phyloP scores from a whole-genome alignment of 2,888 invertebrate species.

The Euzetes globulus region DNA sequence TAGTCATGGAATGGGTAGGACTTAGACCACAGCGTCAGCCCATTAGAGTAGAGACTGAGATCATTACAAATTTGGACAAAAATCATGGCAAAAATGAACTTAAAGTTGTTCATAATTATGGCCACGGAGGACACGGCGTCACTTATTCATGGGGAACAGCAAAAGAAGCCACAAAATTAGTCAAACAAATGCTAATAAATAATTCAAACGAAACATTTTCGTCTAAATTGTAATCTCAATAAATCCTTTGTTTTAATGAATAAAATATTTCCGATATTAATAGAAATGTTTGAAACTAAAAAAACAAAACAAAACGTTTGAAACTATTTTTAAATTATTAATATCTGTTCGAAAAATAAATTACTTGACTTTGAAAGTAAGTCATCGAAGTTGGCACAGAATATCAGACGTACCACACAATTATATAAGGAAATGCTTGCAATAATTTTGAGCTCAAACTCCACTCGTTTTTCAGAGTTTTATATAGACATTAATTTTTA shows the following conservation, averaged over 20 bases:
- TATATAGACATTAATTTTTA: too few species aligned
- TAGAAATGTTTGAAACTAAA: too few species aligned
- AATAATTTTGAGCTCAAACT: too few species aligned
- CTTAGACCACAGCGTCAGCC: slow-evolving; percentile 67
- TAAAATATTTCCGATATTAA: too few species aligned
- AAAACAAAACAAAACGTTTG: too few species aligned
- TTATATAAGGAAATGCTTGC: too few species aligned
- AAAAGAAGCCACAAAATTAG: slow-evolving; percentile 63
- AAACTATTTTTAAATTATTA: too few species aligned
- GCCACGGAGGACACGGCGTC: slow-evolving; percentile 89
- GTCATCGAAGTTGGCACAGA: too few species aligned
- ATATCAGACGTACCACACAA: too few species aligned
- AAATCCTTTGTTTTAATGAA: not conserved
- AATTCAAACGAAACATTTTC: not conserved
- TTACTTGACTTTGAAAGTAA: too few species aligned
- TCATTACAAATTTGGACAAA: slow-evolving; percentile 37
- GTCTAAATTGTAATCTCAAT: not conserved
- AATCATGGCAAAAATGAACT: slow-evolving; percentile 40
- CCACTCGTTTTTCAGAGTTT: too few species aligned
- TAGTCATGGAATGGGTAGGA: slow-evolving; percentile 69
- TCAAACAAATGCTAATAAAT: slow-evolving; percentile 44
- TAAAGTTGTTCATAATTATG: slow-evolving; percentile 83
- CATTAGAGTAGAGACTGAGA: slow-evolving; percentile 49
- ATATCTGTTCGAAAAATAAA: too few species aligned
- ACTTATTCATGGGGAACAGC: slow-evolving; percentile 81